A percentile compares a stretch with the other conserved stretches of the same genome.
Evolutionary conservation across 2,797 vertebrate species (phyloP).

Genomic region (Furcifer pardalis): DNA sequence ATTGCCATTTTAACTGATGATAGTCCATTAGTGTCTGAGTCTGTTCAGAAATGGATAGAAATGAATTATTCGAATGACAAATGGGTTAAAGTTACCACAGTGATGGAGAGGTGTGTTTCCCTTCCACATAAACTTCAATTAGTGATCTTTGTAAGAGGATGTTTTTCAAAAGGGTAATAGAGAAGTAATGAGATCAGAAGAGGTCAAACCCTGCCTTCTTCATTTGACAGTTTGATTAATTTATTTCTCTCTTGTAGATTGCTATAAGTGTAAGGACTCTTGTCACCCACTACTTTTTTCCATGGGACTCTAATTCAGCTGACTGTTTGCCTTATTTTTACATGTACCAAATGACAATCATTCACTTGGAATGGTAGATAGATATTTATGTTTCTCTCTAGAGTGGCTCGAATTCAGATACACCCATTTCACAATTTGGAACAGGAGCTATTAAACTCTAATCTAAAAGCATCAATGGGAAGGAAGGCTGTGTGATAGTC

Average conservation of each 20-base stretch:
- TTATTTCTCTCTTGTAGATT: slow-evolving; percentile 87
- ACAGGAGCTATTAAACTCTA: neutral
- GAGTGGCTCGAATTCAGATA: slow-evolving; percentile 33
- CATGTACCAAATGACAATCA: slow-evolving; percentile 47
- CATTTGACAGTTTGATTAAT: slow-evolving; percentile 94
- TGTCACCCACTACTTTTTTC: slow-evolving; percentile 82
- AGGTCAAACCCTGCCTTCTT: slow-evolving; percentile 88
- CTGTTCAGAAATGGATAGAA: slow-evolving; percentile 81
- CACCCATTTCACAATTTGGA: slow-evolving; percentile 21
- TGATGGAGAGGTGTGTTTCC: slow-evolving; percentile 84
- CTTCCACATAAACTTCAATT: slow-evolving; percentile 90
- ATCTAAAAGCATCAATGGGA: no score
- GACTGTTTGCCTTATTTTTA: slow-evolving; percentile 66
- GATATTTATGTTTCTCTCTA: neutral
- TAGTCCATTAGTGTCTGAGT: slow-evolving; percentile 84
- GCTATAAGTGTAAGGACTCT: slow-evolving; percentile 85
- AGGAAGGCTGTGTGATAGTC: neutral
- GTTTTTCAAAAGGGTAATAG: slow-evolving; percentile 88
- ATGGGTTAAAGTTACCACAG: slow-evolving; percentile 81
- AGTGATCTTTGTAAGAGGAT: slow-evolving; percentile 89
- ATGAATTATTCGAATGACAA: slow-evolving; percentile 86
- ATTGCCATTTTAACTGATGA: slow-evolving; percentile 83
- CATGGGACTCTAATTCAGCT: slow-evolving; percentile 67
- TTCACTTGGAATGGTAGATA: slow-evolving; percentile 41
- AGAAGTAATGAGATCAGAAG: slow-evolving; percentile 89